phyloP scores from a whole-genome alignment of 1,140 invertebrate species.

The Mercenaria mercenaria region DNA sequence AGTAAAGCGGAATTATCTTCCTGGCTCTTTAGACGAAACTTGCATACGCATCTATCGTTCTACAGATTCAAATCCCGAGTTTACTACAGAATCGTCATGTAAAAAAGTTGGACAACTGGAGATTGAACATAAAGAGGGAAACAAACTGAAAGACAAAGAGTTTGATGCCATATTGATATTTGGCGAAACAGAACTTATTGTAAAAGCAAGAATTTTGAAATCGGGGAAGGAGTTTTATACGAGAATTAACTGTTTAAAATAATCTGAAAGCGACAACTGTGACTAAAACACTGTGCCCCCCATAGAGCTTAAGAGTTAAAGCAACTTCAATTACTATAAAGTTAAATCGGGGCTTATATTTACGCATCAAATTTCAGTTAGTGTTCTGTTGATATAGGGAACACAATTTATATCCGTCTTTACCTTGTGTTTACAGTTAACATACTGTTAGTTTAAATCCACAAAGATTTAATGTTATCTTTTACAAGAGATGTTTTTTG shows the following conservation, averaged over 20 bases:
- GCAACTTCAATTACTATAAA: too few species aligned
- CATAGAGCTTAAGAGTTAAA: too few species aligned
- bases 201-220: background rate
- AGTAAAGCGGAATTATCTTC: background rate
- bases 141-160: background rate
- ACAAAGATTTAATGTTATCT: too few species aligned
- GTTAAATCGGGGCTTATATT: too few species aligned
- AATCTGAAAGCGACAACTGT: too few species aligned
- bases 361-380: too few species aligned
- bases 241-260: background rate
- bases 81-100: background rate
- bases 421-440: too few species aligned
- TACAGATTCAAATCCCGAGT: background rate
- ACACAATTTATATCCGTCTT: too few species aligned
- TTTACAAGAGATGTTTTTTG: too few species aligned
- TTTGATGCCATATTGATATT: background rate
- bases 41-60: background rate
- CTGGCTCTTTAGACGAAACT: background rate
- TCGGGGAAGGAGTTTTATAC: background rate
- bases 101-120: background rate
- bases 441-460: too few species aligned
- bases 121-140: background rate
- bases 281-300: too few species aligned
- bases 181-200: constrained; percentile 1
- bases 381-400: too few species aligned